These are phyloP conservation scores for Epinotia bilunana DNA, from an alignment of 2,888 invertebrate species.

Conservation along the genomic window DNA sequence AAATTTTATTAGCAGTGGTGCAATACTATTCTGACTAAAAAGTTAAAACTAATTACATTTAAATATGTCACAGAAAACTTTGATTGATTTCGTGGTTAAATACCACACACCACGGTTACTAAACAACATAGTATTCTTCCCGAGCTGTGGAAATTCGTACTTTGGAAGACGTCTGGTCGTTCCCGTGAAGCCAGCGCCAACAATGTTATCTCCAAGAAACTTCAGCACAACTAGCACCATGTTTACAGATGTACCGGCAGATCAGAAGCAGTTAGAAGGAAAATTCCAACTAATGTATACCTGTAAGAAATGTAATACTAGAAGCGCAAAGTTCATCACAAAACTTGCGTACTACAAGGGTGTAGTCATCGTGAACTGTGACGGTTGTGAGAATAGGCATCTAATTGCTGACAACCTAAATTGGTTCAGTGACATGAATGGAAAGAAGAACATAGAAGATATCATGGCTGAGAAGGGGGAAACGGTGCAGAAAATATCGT, in stretches of 20 bases:
- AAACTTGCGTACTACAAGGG: slow-evolving; percentile 94
- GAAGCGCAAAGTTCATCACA: slow-evolving; percentile 92
- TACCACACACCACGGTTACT: slow-evolving; percentile 76
- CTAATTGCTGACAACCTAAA: slow-evolving; percentile 98
- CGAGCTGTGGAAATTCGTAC: slow-evolving; percentile 77
- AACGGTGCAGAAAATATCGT: slow-evolving; percentile 86
- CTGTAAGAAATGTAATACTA: slow-evolving; percentile 93
- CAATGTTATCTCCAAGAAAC: slow-evolving; percentile 67
- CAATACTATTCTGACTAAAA: slow-evolving; percentile 45
- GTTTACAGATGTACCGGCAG: slow-evolving; percentile 60
- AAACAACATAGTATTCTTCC: slow-evolving; percentile 75
- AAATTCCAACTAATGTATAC: slow-evolving; percentile 92
- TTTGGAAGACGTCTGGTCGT: slow-evolving; percentile 71
- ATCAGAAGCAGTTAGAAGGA: slow-evolving; percentile 66
- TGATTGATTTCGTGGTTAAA: slow-evolving; percentile 78
- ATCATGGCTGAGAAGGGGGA: slow-evolving; percentile 95
- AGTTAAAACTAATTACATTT: slow-evolving; percentile 30
- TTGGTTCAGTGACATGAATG: slow-evolving; percentile 94
- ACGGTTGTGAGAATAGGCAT: slow-evolving; percentile 94
- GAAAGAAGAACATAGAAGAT: slow-evolving; percentile 94
- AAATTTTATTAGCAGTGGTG: slow-evolving; percentile 49
- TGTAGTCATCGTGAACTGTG: slow-evolving; percentile 96
- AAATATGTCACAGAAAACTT: slow-evolving; percentile 72
- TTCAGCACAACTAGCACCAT: slow-evolving; percentile 64
- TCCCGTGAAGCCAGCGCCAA: slow-evolving; percentile 63